Evolutionary conservation across 2,888 invertebrate species (phyloP), one percentile per base, ranked within the genome.

Genomic region (Margaritifera margaritifera): DNA sequence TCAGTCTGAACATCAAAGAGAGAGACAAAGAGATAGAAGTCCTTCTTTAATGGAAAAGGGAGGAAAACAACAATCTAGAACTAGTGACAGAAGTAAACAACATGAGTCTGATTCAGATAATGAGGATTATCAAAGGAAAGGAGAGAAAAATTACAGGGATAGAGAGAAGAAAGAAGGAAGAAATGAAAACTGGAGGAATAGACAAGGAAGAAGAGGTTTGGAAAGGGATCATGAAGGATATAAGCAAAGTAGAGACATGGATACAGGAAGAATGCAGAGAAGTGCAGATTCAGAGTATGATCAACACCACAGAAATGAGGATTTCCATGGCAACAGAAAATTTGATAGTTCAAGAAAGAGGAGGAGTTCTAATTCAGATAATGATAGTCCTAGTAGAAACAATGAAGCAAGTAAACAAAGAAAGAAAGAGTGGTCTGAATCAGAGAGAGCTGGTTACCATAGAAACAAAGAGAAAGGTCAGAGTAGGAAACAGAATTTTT

Each of bases 21-120:
- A 63, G 15, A 42, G 64, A 56, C 62, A 61, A 25, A 71, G 62
- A 61, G 54, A 69, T 54, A 51, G 27, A 31, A 67, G 67, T 15
- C 68, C 59, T 50, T 65, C 56, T 53, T 56, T 62, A 61, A 53
- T 65, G 19, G 61, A 54, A 62, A 55, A 27, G n/a, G 65, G 24
- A 50, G 42, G 53, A 24, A 57, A 54, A 65, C 52, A 31, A 68
- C 63, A 63, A 72, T 52, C 19, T 31, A 20, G 42, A 31, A 52
- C 50, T n/a, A 22, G 27, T 68, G 56, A 56, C 22, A 58, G 19
- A 24, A 59, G 60, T 58, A 53, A 64, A 19, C 51, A 22, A 61
- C 20, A 8, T 20, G 54, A 51, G 52, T 27, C 24, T 51, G 62
- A 62, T 50, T 61, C 42, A 50, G 19, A 20, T 31, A 22, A 22